Percentiles rank a stretch among this genome's conserved stretches.
These are phyloP conservation scores for Pocota personata DNA, from an alignment of 2,888 invertebrate species.

Conservation along the genomic window DNA sequence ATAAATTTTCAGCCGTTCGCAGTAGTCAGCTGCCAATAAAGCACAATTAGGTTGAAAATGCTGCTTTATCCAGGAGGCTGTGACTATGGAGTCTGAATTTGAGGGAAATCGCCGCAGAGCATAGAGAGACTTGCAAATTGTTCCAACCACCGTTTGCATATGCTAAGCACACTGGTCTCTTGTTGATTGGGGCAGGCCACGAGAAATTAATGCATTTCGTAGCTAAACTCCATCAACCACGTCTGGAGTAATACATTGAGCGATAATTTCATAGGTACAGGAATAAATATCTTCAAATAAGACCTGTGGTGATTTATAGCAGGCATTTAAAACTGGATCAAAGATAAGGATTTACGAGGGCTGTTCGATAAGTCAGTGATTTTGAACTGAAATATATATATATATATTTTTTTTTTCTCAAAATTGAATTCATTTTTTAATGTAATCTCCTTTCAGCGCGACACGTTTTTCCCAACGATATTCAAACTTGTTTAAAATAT, in stretches of 20 bases:
- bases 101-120: neutral
- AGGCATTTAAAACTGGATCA: too few relatives aligned
- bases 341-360: too few relatives aligned
- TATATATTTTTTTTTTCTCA: too few relatives aligned
- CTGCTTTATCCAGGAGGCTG: neutral
- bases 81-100: neutral
- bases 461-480: too few relatives aligned
- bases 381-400: too few relatives aligned
- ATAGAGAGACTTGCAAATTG: constrained; percentile 49
- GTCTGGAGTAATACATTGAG: constrained; percentile 1
- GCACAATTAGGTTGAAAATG: constrained; percentile 16
- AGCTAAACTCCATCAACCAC: neutral
- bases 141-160: constrained; percentile 13
- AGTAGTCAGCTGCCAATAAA: constrained; percentile 40
- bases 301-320: too few relatives aligned
- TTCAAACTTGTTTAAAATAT: too few relatives aligned
- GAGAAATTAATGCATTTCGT: neutral
- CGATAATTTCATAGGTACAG: neutral
- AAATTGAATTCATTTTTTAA: too few relatives aligned
- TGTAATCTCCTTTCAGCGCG: too few relatives aligned
- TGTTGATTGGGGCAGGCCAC: neutral
- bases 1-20: constrained; percentile 25
- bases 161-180: neutral
- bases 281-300: too few relatives aligned
- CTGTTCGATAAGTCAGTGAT: too few relatives aligned